These are phyloP conservation scores for Astropecten irregularis DNA, from an alignment of 53 echinoderm and acorn worm genomes.

Conservation along the genomic window DNA sequence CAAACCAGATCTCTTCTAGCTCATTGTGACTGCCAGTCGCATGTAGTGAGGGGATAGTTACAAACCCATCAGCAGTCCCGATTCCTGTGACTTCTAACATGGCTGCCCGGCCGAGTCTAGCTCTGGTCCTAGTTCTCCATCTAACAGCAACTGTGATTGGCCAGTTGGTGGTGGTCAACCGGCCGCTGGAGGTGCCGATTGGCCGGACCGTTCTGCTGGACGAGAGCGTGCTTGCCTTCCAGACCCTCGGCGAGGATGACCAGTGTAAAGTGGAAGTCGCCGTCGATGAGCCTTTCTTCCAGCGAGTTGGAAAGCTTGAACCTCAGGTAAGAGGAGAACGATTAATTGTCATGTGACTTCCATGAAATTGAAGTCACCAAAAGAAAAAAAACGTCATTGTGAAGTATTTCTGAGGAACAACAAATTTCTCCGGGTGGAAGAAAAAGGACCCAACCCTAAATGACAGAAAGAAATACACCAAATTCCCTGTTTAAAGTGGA, in stretches of 20 bases:
- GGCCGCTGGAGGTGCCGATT: slow-evolving; percentile 84
- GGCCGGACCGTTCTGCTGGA: slow-evolving; percentile 81
- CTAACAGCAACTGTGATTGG: slow-evolving; percentile 64
- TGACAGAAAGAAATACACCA: no score
- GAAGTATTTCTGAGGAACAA: no score
- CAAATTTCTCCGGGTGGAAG: no score
- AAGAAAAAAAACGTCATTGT: no score
- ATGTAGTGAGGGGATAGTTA: no score
- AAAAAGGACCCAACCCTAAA: no score
- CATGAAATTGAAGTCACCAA: neutral
- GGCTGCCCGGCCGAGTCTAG: neutral
- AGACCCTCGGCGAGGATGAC: slow-evolving; percentile 66
- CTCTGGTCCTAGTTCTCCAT: neutral
- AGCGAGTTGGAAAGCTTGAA: slow-evolving; percentile 81
- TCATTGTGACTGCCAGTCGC: neutral
- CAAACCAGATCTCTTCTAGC: no score
- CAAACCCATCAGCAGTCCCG: no score
- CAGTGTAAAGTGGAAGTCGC: slow-evolving; percentile 90
- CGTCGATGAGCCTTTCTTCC: slow-evolving; percentile 85
- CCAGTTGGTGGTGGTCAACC: slow-evolving; percentile 86
- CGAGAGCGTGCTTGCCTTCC: slow-evolving; percentile 71
- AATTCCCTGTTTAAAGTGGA: no score
- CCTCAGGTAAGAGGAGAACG: slow-evolving; percentile 91
- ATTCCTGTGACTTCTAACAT: no score
- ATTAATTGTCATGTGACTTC: neutral